Evolutionary conservation across 1,140 invertebrate genomes (phyloP).

Genomic region (Drosophila kurseongensis): DNA sequence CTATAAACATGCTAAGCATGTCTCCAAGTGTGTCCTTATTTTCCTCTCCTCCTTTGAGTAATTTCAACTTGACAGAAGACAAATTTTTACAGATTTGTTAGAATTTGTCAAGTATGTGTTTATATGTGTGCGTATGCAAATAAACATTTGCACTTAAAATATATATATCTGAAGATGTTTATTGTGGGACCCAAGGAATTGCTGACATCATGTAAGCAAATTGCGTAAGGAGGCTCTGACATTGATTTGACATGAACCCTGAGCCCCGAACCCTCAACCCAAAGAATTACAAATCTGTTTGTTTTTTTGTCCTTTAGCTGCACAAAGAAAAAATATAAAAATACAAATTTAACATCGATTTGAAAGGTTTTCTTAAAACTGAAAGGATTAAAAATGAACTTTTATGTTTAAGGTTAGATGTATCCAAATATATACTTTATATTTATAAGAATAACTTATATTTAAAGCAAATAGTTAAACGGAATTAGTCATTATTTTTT

Average conservation of each 20-base stretch:
- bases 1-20: constrained; percentile 73
- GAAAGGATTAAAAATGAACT: neutral
- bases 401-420: too few relatives aligned
- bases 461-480: neutral
- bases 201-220: constrained; percentile 76
- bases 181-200: constrained; percentile 18
- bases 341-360: too few relatives aligned
- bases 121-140: constrained; percentile 41
- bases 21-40: constrained; percentile 29
- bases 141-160: constrained; percentile 54
- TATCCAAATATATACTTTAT: too few relatives aligned
- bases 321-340: constrained; percentile 2
- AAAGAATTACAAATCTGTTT: constrained; percentile 71
- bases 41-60: constrained; percentile 3
- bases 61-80: constrained; percentile 62
- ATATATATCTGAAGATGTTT: constrained; percentile 63
- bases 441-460: too few relatives aligned
- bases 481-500: neutral
- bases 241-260: constrained; percentile 72
- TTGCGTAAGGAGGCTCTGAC: constrained; percentile 73
- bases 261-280: constrained; percentile 17
- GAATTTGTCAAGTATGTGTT: constrained; percentile 50
- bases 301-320: constrained; percentile 41
- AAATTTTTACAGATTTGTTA: constrained; percentile 81
- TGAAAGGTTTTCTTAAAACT: too few relatives aligned